A percentile compares a stretch with the other conserved stretches of the same genome.
phyloP scores from a whole-genome alignment of 2,113 vertebrate species.

The Anolis sagrei region DNA sequence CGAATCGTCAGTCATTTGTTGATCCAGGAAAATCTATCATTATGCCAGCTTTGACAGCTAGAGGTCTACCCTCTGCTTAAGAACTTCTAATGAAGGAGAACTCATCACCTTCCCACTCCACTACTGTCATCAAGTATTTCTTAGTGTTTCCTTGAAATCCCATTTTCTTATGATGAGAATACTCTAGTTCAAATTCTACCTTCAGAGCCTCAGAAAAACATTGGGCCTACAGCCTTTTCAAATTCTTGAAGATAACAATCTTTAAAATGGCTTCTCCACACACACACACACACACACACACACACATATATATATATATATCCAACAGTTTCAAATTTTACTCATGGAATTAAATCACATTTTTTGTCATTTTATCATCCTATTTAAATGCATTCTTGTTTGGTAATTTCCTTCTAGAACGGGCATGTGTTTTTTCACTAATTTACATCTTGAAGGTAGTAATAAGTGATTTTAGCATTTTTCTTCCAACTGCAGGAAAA shows the following conservation, averaged over 20 bases:
- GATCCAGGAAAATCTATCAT: not conserved
- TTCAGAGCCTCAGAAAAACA: not conserved
- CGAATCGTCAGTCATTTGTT: not conserved
- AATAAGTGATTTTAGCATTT: too few species aligned
- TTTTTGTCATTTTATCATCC: too few species aligned
- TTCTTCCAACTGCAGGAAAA: too few species aligned
- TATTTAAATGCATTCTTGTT: not conserved
- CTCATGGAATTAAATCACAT: not conserved
- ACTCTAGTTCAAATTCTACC: not conserved
- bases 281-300: too few species aligned
- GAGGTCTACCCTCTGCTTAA: not conserved
- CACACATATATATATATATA: too few species aligned
- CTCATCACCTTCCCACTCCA: not conserved
- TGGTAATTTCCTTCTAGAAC: not conserved
- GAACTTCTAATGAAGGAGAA: not conserved
- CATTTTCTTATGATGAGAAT: not conserved
- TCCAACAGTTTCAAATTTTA: not conserved
- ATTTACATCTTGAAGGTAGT: too few species aligned
- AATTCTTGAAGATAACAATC: not conserved
- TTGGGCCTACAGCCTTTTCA: not conserved
- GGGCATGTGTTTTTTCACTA: too few species aligned
- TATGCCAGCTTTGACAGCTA: not conserved
- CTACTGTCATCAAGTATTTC: not conserved
- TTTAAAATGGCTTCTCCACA: not conserved
- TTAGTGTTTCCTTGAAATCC: not conserved